Conservation (phyloP, 2,113 vertebrate species). For the Rhadina sibilatrix region DNA sequence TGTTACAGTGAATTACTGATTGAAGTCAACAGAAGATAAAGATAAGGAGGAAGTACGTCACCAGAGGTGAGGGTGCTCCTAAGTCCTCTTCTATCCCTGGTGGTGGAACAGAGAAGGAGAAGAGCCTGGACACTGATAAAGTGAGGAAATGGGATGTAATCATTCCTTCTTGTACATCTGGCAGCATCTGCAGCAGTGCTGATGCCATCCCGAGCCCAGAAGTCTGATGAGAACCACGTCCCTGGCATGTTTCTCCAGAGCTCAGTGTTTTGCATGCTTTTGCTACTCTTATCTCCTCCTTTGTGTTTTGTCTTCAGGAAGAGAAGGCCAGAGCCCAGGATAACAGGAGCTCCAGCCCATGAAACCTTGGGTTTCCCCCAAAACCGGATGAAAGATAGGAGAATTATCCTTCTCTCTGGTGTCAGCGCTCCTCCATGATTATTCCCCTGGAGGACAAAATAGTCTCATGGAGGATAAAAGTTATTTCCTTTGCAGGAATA, state of each 20-base stretch:
- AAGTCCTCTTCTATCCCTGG: not conserved
- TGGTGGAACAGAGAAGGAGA: not conserved
- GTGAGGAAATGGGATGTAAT: not conserved
- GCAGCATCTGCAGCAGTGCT: not conserved
- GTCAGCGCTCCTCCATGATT: rapidly evolving
- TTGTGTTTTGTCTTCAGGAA: not conserved
- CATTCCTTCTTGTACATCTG: not conserved
- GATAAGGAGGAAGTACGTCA: not conserved
- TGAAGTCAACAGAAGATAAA: not conserved
- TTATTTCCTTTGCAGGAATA: not conserved
- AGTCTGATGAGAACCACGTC: not conserved
- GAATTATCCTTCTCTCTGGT: not conserved
- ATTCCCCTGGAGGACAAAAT: not conserved
- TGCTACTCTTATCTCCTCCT: not conserved
- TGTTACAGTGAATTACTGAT: not conserved
- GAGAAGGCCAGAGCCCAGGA: not conserved
- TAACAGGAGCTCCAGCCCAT: not conserved
- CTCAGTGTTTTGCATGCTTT: not conserved
- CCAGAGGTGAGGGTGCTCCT: not conserved
- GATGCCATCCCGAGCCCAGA: not conserved
- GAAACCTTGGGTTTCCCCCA: not conserved
- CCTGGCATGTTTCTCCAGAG: not conserved
- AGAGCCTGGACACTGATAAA: not conserved
- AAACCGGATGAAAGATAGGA: not conserved
- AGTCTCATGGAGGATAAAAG: not conserved